Base-by-base conservation (phyloP, 53 echinoderm and acorn worm genomes). In the Crossaster papposus region DNA sequence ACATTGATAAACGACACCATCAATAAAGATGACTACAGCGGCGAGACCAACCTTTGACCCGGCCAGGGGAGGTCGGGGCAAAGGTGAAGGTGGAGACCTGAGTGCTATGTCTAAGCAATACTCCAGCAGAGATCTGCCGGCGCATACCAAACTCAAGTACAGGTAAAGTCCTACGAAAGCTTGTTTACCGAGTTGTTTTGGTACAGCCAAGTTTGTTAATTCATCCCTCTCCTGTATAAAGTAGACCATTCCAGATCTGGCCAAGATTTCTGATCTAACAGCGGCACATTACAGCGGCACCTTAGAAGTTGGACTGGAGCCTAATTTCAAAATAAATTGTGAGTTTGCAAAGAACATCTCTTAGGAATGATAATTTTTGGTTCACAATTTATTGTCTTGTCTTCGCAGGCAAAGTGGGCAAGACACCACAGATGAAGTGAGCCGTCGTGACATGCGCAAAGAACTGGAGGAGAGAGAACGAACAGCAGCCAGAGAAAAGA, bases 91-190 rank as follows among this genome's bases (percentile, higher is more conserved):
- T 4, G 87, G 87, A 26, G 98, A 97, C 81, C 79, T 97, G 52
- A 97, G 98, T 90, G 94, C 98, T 34, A 64, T 97, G 78, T 97
- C 98, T 8, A 97, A 97, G 90, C 98, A 97, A 86, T 97, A 97
- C 70, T 97, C 98, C 64, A 97, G 98, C 54, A 84, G 98, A 70
- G 98, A 97, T 93, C 86, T 97, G 17, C 98, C 98, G 0, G 95
- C 89, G 29, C 98, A 97, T 76, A 97, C 98, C 58, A 97, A 96
- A 91, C 81, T 97, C 12, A 97, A 97, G 88, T 97, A 97, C 94
- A 97, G 98, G 98, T 97, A 90, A 80, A 28, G 17, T 22, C 12
- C 13, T 14, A 23, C 24, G 28, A 28, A n/a, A 26, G 17, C 28
- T 64, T n/a, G 64, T 14, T 9, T 64, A 18, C 64, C 64, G 4